These are phyloP conservation scores for Neogale vison DNA, from an alignment of 2,113 vertebrate genomes.

Conservation along the genomic window DNA sequence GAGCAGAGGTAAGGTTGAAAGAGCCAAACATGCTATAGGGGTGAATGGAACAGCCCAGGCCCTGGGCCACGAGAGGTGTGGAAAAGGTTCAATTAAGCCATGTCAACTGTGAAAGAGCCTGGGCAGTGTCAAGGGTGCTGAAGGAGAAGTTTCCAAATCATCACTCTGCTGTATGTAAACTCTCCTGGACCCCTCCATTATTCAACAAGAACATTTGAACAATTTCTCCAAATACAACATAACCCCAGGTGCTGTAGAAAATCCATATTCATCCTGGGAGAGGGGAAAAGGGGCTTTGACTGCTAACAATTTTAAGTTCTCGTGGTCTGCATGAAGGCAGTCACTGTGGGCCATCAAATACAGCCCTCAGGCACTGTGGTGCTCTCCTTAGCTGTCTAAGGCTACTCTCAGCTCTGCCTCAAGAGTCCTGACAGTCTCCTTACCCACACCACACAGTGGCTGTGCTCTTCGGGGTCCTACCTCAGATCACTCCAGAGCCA, in stretches of 20 bases:
- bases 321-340: not conserved
- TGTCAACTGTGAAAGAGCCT: not conserved
- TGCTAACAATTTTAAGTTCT: not conserved
- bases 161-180: not conserved
- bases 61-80: not conserved
- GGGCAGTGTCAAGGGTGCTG: not conserved
- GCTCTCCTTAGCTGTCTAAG: not conserved
- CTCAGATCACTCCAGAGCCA: not conserved
- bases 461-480: not conserved
- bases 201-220: not conserved
- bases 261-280: not conserved
- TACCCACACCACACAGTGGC: not conserved
- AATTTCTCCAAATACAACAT: not conserved
- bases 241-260: not conserved
- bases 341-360: not conserved
- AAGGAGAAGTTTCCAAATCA: slow-evolving; percentile 27
- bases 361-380: not conserved
- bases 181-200: not conserved
- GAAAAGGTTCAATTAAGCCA: not conserved
- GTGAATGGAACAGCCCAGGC: not conserved
- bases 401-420: not conserved
- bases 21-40: not conserved
- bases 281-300: not conserved
- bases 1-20: not conserved
- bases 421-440: no score